Conservation (phyloP, 2,113 vertebrate genomes). For the Vireo altiloquus region DNA sequence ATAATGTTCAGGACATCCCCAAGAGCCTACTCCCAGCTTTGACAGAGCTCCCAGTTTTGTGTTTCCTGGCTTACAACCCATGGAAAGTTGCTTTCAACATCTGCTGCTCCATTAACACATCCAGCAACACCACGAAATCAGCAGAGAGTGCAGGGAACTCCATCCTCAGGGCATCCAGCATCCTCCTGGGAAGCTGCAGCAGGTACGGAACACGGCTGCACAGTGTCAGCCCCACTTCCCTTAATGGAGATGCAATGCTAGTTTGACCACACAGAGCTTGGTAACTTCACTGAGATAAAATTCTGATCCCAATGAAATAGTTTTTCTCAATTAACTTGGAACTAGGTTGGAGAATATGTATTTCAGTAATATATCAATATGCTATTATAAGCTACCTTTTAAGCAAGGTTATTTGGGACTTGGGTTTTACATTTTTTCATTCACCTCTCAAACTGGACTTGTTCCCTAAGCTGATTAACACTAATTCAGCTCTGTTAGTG, state of each 20-base stretch:
- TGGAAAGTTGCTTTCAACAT: neutral
- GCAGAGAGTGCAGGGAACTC: neutral
- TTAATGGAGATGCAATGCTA: neutral
- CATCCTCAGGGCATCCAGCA: neutral
- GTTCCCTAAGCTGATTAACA: neutral
- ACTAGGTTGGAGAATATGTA: neutral
- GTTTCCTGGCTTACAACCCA: neutral
- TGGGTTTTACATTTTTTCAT: neutral
- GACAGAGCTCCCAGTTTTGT: neutral
- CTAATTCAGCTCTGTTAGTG: neutral
- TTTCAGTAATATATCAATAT: neutral
- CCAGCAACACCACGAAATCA: neutral
- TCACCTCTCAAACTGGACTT: neutral
- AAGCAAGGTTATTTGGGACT: neutral
- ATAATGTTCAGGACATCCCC: neutral
- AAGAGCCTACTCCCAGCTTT: neutral
- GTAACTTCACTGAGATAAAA: neutral
- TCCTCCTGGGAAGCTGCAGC: neutral
- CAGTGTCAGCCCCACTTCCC: neutral
- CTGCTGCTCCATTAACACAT: neutral
- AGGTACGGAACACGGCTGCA: neutral
- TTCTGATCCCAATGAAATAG: neutral
- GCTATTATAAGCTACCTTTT: neutral
- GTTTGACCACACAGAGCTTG: neutral
- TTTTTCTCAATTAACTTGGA: neutral